Conservation (phyloP, 1,140 invertebrate species). For the Pseudoatta argentina region DNA sequence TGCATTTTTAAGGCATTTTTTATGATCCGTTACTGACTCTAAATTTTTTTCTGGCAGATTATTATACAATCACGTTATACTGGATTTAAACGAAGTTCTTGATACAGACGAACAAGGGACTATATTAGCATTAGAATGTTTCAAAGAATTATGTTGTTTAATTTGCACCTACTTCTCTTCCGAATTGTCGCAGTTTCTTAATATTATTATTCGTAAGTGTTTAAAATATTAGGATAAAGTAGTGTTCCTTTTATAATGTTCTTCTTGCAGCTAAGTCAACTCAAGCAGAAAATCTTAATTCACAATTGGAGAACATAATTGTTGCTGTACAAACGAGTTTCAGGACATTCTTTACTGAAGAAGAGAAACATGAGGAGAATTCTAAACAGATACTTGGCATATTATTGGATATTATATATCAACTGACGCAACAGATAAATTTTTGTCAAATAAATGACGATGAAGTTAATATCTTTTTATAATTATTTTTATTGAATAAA, state of each 20-base stretch:
- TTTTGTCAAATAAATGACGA: constrained; percentile 74
- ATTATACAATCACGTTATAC: constrained; percentile 79
- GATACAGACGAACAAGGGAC: constrained; percentile 85
- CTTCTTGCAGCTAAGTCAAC: constrained; percentile 39
- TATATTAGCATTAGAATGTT: constrained; percentile 86
- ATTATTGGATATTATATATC: constrained; percentile 83
- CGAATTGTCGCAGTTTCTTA: constrained; percentile 85
- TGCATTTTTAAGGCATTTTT: too few species aligned
- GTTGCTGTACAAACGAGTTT: constrained; percentile 74
- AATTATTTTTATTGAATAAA: constrained; percentile 35
- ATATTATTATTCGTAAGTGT: constrained; percentile 62
- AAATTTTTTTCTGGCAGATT: constrained; percentile 75
- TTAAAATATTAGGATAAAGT: background rate
- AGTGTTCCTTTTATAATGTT: background rate
- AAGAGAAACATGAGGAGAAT: constrained; percentile 76
- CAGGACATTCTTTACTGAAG: constrained; percentile 71
- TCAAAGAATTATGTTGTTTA: constrained; percentile 86
- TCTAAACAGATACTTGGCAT: constrained; percentile 82
- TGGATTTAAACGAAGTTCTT: constrained; percentile 80
- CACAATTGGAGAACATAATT: constrained; percentile 76
- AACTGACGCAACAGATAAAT: constrained; percentile 82
- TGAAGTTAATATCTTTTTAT: constrained; percentile 65
- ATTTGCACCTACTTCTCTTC: constrained; percentile 83
- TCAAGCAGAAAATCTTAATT: constrained; percentile 63
- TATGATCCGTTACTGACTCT: background rate